Evolutionary conservation across 1,140 invertebrate species (phyloP).

Genomic region (Brachionus calyciflorus): DNA sequence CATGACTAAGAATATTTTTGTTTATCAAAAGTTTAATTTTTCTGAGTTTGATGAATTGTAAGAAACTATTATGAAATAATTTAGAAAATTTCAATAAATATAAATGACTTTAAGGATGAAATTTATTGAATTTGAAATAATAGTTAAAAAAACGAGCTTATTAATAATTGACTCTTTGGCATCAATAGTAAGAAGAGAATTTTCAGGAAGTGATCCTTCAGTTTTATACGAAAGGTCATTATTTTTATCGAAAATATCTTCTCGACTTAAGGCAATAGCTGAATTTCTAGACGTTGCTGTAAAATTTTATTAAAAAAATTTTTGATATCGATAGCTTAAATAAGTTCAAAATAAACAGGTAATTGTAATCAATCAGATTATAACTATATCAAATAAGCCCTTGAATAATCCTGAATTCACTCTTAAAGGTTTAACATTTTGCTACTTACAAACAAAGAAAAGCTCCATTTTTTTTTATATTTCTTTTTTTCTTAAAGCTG

Average conservation of each 20-base stretch:
- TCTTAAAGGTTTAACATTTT: too few species aligned
- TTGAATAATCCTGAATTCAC: neutral
- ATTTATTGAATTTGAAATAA: constrained; percentile 17
- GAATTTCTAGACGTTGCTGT: constrained; percentile 21
- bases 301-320: neutral
- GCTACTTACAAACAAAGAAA: neutral
- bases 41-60: constrained; percentile 11
- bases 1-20: constrained; percentile 22
- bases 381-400: constrained; percentile 8
- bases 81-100: neutral
- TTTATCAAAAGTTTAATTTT: neutral
- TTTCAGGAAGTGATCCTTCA: neutral
- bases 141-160: neutral
- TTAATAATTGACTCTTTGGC: constrained; percentile 25
- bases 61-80: neutral
- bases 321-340: neutral
- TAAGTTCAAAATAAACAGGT: neutral
- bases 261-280: neutral
- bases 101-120: neutral
- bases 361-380: neutral
- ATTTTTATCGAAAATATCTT: constrained; percentile 15
- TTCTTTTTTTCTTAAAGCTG: neutral
- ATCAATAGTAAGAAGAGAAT: constrained; percentile 34
- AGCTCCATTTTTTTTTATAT: neutral
- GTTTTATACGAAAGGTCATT: constrained; percentile 23